Evolutionary conservation across 2,888 invertebrate species (phyloP), one percentile per base, ranked within the genome.

Genomic region (Halocaridina rubra): DNA sequence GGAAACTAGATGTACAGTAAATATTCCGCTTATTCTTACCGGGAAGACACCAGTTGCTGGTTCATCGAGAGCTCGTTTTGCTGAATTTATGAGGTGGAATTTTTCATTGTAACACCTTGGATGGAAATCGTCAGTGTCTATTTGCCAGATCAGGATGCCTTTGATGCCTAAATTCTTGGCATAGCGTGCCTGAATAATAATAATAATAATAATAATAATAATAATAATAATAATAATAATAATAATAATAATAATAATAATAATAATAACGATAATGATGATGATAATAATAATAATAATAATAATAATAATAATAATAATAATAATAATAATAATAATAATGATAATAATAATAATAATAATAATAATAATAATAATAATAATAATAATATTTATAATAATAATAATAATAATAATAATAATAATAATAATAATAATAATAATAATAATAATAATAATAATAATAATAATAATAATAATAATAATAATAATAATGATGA

Each of bases 111-210:
- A 72, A 46, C 86, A 86, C n/a, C 1, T 39, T 8, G 78, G 57
- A 0, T 8, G 27, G 75, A 86, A 86, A 57, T 86, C 86, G 16
- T 82, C 86, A 2, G 86, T 86, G 71, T 86, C 86, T 27, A 86
- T 80, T 4, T 79, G 81, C 86, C 86, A 86, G 5, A 81, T 80
- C 86, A 86, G 59, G 1, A 79, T 59, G 1, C 86, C 86, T n/a
- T 75, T 82, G 39, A 82, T 61, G 22, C 80, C 79, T 39, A 33
- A 22, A 75, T 82, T 81, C 75, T 76, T 81, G 29, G 86, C 86
- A 24, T 46, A 30, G 8, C 80, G 81, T 3, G 75, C 69, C 86
- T 86, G 79, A n/a, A n/a, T n/a, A n/a, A n/a, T n/a, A n/a, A n/a
- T n/a, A n/a, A n/a, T n/a, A n/a, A n/a, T n/a, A n/a, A n/a, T n/a